A percentile compares a stretch with the other conserved stretches of the same genome.
Evolutionary conservation across 2,888 invertebrate genomes (phyloP).

Genomic region (Argyresthia goedartella): DNA sequence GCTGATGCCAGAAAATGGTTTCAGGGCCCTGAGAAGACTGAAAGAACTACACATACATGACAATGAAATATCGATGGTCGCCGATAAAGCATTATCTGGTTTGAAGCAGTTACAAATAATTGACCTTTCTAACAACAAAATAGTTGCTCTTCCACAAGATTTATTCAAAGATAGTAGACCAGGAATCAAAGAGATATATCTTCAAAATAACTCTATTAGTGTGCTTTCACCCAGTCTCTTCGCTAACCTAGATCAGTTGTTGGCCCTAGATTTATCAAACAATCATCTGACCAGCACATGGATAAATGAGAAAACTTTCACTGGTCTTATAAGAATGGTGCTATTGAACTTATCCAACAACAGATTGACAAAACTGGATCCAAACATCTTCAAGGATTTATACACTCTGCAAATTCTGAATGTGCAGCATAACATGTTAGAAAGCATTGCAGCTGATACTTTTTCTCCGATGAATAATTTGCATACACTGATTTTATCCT

Average conservation of each 20-base stretch:
- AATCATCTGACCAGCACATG: constrained; percentile 90
- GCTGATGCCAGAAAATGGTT: constrained; percentile 84
- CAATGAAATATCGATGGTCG: constrained; percentile 91
- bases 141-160: constrained; percentile 88
- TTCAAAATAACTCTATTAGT: constrained; percentile 92
- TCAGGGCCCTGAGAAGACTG: constrained; percentile 83
- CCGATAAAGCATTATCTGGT: constrained; percentile 85
- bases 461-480: constrained; percentile 93
- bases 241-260: constrained; percentile 85
- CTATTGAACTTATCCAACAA: constrained; percentile 89
- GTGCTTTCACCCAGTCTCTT: constrained; percentile 88
- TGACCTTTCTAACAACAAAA: constrained; percentile 91
- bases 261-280: constrained; percentile 85
- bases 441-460: constrained; percentile 87
- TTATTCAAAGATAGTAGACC: constrained; percentile 84
- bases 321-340: constrained; percentile 89
- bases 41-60: constrained; percentile 86
- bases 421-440: constrained; percentile 86
- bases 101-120: constrained; percentile 86
- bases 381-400: constrained; percentile 86
- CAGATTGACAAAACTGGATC: constrained; percentile 83
- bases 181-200: constrained; percentile 87
- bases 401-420: constrained; percentile 89
- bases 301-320: constrained; percentile 88
- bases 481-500: constrained; percentile 88